phyloP scores from a whole-genome alignment of 1,140 invertebrate genomes.

The Zeugodacus cucurbitae region DNA sequence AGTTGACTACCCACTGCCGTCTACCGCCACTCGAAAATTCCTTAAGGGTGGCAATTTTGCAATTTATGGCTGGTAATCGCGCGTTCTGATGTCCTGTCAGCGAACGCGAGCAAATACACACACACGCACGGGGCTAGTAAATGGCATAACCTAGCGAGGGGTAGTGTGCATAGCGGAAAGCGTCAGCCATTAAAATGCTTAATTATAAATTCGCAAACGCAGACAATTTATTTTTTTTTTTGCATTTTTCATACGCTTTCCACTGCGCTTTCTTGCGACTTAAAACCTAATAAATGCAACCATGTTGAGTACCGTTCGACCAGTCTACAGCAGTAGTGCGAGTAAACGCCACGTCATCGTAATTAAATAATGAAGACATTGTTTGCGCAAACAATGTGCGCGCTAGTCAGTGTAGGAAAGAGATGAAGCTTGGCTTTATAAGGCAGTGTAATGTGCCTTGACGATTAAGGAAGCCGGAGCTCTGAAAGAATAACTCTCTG shows the following conservation, averaged over 20 bases:
- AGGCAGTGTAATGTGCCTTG: too few relatives aligned
- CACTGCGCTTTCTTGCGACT: not conserved
- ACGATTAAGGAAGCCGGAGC: too few relatives aligned
- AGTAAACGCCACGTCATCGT: conserved; percentile 42
- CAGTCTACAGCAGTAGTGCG: not conserved
- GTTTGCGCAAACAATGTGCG: conserved; percentile 40
- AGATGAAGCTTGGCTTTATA: too few relatives aligned
- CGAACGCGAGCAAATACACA: not conserved
- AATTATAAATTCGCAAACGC: conserved; percentile 40
- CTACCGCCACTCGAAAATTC: conserved; percentile 17
- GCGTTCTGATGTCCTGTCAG: conserved; percentile 12
- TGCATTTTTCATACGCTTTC: not conserved
- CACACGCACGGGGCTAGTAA: not conserved
- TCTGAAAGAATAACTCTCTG: too few relatives aligned
- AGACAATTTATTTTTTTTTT: not conserved
- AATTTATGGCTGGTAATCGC: conserved; percentile 35
- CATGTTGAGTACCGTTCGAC: not conserved
- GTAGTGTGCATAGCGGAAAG: not conserved
- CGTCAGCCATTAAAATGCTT: conserved; percentile 40
- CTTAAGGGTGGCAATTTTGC: conserved; percentile 40
- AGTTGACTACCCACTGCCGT: not conserved
- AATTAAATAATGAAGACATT: conserved; percentile 46
- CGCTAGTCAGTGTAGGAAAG: too few relatives aligned
- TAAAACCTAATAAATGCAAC: conserved; percentile 34
- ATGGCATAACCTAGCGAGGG: not conserved